Percentiles rank a stretch among this genome's conserved stretches.
Conservation (phyloP, 2,888 invertebrate species). For the Osedax frankpressi region DNA sequence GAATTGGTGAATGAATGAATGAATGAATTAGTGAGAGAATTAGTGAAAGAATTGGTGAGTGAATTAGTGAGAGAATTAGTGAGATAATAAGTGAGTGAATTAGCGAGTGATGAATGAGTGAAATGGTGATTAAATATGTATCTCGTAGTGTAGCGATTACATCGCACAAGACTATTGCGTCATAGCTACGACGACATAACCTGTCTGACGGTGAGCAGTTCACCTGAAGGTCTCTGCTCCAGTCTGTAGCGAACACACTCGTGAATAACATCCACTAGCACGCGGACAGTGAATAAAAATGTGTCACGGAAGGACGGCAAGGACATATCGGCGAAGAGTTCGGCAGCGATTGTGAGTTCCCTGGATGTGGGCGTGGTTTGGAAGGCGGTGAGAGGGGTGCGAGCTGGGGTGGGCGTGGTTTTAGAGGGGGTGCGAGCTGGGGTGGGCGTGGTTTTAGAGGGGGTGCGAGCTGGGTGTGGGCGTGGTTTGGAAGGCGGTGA, state of each 20-base stretch:
- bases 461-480: neutral
- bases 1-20: too few relatives aligned
- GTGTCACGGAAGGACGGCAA: conserved; percentile 71
- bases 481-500: neutral
- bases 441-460: neutral
- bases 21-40: too few relatives aligned
- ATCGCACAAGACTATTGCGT: too few relatives aligned
- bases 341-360: neutral
- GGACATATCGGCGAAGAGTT: conserved; percentile 53
- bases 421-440: neutral
- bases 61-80: too few relatives aligned
- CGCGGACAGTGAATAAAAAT: conserved; percentile 70
- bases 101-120: too few relatives aligned
- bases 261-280: conserved; percentile 79
- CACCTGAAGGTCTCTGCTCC: conserved; percentile 51
- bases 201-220: conserved; percentile 71
- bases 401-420: neutral
- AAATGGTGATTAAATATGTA: too few relatives aligned
- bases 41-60: too few relatives aligned
- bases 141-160: too few relatives aligned
- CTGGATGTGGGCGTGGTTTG: neutral
- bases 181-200: too few relatives aligned
- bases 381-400: neutral
- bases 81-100: too few relatives aligned
- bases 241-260: conserved; percentile 74